Evolutionary conservation across 2,888 invertebrate species (phyloP).

Genomic region (Amiota mariae): DNA sequence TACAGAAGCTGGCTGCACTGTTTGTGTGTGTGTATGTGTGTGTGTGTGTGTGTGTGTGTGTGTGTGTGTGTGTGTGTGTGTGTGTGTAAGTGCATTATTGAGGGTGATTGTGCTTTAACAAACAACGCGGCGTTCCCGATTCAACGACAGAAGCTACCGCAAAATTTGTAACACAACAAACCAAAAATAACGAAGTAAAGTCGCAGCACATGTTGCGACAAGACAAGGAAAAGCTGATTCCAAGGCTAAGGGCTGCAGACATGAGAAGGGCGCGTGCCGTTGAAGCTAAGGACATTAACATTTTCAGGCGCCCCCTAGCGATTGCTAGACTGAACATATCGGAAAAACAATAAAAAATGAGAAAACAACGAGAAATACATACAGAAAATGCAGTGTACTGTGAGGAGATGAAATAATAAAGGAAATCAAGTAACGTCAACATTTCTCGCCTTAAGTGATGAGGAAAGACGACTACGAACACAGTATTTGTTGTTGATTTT

Average conservation of each 20-base stretch:
- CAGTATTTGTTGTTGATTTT: neutral
- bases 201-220: constrained; percentile 18
- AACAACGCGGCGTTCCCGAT: constrained; percentile 23
- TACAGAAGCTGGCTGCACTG: neutral
- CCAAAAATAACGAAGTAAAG: constrained; percentile 12
- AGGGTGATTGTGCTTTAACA: constrained; percentile 21
- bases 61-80: constrained; percentile 20
- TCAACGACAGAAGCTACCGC: constrained; percentile 24
- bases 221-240: neutral
- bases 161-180: constrained; percentile 22
- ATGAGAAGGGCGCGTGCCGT: neutral
- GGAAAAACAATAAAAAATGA: too few relatives aligned
- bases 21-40: neutral
- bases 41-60: constrained; percentile 32
- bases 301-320: neutral
- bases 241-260: neutral
- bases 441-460: constrained; percentile 17
- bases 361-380: neutral
- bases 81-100: constrained; percentile 21
- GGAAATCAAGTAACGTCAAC: constrained; percentile 27
- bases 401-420: constrained; percentile 20
- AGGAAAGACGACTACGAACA: constrained; percentile 4
- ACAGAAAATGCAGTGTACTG: constrained; percentile 13
- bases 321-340: too few relatives aligned
- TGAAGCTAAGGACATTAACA: neutral